Evolutionary conservation across 2,113 vertebrate genomes (phyloP).

Genomic region (Picathartes gymnocephalus): DNA sequence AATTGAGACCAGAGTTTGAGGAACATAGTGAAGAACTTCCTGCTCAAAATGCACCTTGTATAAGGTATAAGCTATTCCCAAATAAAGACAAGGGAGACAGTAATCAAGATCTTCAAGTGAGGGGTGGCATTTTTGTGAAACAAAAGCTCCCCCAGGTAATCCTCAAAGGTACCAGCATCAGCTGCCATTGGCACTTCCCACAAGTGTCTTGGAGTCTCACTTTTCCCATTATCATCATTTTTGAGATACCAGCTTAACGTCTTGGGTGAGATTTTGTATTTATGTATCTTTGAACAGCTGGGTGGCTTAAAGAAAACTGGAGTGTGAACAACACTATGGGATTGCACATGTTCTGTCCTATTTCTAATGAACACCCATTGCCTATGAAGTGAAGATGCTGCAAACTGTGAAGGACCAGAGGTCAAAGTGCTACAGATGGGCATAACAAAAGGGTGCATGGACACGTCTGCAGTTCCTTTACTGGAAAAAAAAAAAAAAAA

Average conservation of each 20-base stretch:
- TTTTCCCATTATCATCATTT: background rate
- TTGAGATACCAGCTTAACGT: background rate
- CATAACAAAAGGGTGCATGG: background rate
- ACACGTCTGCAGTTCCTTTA: accelerated
- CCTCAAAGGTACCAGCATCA: background rate
- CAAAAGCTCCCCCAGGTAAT: background rate
- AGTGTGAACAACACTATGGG: background rate
- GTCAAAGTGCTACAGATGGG: background rate
- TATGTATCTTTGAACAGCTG: background rate
- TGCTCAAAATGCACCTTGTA: background rate
- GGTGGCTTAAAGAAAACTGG: background rate
- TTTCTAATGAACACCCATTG: background rate
- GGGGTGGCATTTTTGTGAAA: background rate
- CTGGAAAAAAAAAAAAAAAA: background rate
- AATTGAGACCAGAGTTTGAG: background rate
- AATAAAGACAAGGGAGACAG: background rate
- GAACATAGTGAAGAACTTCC: background rate
- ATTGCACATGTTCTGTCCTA: background rate
- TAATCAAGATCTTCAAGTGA: background rate
- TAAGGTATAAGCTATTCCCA: background rate
- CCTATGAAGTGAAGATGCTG: background rate
- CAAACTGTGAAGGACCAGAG: background rate
- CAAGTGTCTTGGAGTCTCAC: accelerated
- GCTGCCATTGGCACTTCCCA: background rate
- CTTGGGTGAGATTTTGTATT: background rate